phyloP scores from a whole-genome alignment of 2,113 vertebrate species.

The Brachyistius frenatus region DNA sequence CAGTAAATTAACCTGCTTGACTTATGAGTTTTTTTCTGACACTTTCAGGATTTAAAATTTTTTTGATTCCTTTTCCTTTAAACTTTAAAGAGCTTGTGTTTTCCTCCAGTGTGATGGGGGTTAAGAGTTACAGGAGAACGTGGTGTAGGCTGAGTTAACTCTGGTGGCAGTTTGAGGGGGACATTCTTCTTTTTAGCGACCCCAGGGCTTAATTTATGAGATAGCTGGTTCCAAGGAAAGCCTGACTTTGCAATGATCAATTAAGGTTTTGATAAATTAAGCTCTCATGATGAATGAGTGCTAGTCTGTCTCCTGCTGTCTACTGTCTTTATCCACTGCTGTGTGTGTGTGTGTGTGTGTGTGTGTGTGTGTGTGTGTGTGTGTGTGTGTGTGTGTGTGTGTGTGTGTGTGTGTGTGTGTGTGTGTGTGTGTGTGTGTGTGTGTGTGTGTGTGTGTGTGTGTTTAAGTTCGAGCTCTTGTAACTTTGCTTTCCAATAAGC shows the following conservation, averaged over 20 bases:
- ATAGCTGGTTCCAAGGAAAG: slow-evolving; percentile 58
- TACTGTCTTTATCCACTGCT: slow-evolving; percentile 13
- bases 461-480: slow-evolving; percentile 36
- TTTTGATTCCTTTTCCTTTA: neutral
- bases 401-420: slow-evolving; percentile 36
- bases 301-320: slow-evolving; percentile 38
- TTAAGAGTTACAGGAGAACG: slow-evolving; percentile 1
- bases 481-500: slow-evolving; percentile 61
- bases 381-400: slow-evolving; percentile 20
- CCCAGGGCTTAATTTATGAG: slow-evolving; percentile 41
- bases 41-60: too few species aligned
- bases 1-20: neutral
- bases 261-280: slow-evolving; percentile 63
- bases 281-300: slow-evolving; percentile 48
- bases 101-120: neutral
- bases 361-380: too few species aligned
- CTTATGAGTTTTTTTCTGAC: too few species aligned
- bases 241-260: slow-evolving; percentile 54
- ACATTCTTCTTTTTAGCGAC: slow-evolving; percentile 41
- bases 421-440: slow-evolving; percentile 13
- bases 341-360: too few species aligned
- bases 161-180: slow-evolving; percentile 1
- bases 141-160: neutral
- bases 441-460: slow-evolving; percentile 32
- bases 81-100: neutral